phyloP scores from a whole-genome alignment of 2,113 vertebrate species.

The Varanus salvator region DNA sequence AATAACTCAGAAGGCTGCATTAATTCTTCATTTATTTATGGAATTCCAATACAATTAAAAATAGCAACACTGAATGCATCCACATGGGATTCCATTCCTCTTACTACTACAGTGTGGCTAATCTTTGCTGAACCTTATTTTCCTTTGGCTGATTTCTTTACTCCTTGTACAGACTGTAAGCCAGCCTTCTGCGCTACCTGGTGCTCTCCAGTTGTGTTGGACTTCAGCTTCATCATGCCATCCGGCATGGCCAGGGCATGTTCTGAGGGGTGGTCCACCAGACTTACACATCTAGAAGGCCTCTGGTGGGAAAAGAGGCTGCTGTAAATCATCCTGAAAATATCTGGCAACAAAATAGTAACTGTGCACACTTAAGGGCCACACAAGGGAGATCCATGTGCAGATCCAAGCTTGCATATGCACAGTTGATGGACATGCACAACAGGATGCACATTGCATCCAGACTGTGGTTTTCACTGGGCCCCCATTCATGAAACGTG shows the following conservation, averaged over 20 bases:
- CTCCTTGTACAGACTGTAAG: neutral
- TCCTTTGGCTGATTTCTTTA: neutral
- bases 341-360: neutral
- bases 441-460: neutral
- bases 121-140: neutral
- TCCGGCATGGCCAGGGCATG: neutral
- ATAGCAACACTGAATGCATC: neutral
- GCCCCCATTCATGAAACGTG: neutral
- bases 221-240: neutral
- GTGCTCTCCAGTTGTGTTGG: neutral
- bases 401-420: neutral
- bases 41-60: neutral
- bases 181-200: neutral
- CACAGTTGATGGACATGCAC: neutral
- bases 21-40: neutral
- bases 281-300: no score
- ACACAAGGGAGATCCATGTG: neutral
- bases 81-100: neutral
- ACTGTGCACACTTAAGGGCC: neutral
- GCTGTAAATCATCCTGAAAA: neutral
- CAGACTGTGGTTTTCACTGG: neutral
- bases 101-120: neutral
- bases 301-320: neutral
- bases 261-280: no score
- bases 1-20: neutral